phyloP scores from a whole-genome alignment of 2,888 invertebrate genomes.

The Nomada goodeniana region DNA sequence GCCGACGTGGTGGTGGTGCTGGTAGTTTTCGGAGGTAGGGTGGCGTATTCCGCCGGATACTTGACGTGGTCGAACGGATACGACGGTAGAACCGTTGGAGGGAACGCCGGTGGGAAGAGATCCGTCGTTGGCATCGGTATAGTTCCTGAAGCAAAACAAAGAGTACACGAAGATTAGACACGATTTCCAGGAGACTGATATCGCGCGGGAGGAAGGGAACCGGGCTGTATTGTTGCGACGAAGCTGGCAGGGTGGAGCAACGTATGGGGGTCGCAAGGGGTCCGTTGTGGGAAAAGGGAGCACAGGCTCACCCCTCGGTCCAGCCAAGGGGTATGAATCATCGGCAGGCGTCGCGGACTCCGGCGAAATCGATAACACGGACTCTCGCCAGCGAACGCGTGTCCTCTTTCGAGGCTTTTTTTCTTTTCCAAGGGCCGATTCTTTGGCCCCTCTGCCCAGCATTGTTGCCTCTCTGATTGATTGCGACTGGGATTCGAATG shows the following conservation, averaged over 20 bases:
- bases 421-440: slow-evolving; percentile 20
- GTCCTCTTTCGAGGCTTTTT: slow-evolving; percentile 57
- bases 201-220: slow-evolving; percentile 45
- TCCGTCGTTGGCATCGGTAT: slow-evolving; percentile 79
- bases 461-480: slow-evolving; percentile 56
- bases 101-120: slow-evolving; percentile 77
- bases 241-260: slow-evolving; percentile 49
- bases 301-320: slow-evolving; percentile 77
- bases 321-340: slow-evolving; percentile 80
- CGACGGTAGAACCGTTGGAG: slow-evolving; percentile 76
- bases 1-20: slow-evolving; percentile 58
- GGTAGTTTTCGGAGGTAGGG: slow-evolving; percentile 68
- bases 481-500: slow-evolving; percentile 16
- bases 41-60: slow-evolving; percentile 76
- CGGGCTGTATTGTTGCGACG: slow-evolving; percentile 77
- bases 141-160: slow-evolving; percentile 72
- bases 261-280: slow-evolving; percentile 57
- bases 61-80: slow-evolving; percentile 79
- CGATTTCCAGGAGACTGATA: neutral
- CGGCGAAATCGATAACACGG: slow-evolving; percentile 75
- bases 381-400: slow-evolving; percentile 44
- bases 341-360: slow-evolving; percentile 75
- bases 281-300: slow-evolving; percentile 78
- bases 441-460: neutral
- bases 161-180: slow-evolving; percentile 25